Percentiles rank a stretch among this genome's conserved stretches.
Evolutionary conservation across 1,140 invertebrate genomes (phyloP).

Genomic region (Amphibalanus amphitrite): DNA sequence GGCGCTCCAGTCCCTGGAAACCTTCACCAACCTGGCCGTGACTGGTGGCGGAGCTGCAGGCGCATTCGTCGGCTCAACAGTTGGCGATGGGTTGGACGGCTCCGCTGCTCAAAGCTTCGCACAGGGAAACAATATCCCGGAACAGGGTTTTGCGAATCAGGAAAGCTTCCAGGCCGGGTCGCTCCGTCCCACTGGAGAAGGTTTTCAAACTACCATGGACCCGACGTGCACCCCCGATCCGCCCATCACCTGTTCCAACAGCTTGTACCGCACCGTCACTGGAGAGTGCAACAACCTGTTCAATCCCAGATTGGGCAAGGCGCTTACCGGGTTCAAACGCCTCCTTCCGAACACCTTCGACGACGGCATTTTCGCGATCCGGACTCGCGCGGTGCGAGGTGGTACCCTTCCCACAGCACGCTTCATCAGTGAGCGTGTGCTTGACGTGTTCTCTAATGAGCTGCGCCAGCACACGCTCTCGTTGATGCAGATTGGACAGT

Average conservation of each 20-base stretch:
- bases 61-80: not conserved
- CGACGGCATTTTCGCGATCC: conserved; percentile 33
- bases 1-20: not conserved
- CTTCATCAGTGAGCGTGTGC: conserved; percentile 28
- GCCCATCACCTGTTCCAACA: not conserved
- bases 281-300: conserved; percentile 66
- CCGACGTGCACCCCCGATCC: not conserved
- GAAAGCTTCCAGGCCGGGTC: too few relatives aligned
- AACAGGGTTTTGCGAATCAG: too few relatives aligned
- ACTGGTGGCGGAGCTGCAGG: not conserved
- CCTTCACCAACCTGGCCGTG: not conserved
- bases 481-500: conserved; percentile 39
- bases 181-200: too few relatives aligned
- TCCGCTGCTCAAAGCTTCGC: not conserved
- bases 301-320: conserved; percentile 44
- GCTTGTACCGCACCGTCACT: conserved; percentile 46
- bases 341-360: conserved; percentile 44
- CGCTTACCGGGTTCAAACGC: conserved; percentile 32
- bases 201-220: not conserved
- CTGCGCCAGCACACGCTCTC: conserved; percentile 26
- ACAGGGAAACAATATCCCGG: too few relatives aligned
- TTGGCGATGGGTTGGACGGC: too few relatives aligned
- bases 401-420: conserved; percentile 31
- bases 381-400: conserved; percentile 18
- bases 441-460: conserved; percentile 25